phyloP scores from a whole-genome alignment of 2,888 invertebrate species.

The Archips xylosteana region DNA sequence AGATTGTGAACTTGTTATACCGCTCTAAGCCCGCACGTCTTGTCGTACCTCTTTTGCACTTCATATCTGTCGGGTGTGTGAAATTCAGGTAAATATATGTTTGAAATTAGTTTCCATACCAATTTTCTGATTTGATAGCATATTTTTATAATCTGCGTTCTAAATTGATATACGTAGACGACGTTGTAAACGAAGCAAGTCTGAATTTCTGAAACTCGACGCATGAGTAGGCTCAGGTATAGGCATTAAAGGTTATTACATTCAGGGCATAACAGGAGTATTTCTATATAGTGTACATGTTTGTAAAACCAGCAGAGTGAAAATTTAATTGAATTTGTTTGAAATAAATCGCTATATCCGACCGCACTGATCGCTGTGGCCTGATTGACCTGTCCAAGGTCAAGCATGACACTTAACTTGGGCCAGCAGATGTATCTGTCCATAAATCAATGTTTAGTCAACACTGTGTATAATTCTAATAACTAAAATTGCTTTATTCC shows the following conservation, averaged over 20 bases:
- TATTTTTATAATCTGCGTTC: constrained; percentile 19
- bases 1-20: constrained; percentile 56
- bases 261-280: background rate
- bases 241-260: background rate
- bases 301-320: background rate
- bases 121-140: constrained; percentile 31
- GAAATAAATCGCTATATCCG: too few species aligned
- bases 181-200: background rate
- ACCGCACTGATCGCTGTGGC: too few species aligned
- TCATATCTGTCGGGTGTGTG: constrained; percentile 40
- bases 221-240: background rate
- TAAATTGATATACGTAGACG: constrained; percentile 17
- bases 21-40: constrained; percentile 38
- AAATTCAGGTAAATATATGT: constrained; percentile 34
- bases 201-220: background rate
- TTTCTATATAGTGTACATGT: background rate
- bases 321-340: too few species aligned
- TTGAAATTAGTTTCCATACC: constrained; percentile 42
- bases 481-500: too few species aligned
- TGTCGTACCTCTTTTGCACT: constrained; percentile 32
- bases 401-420: too few species aligned
- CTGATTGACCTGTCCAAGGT: too few species aligned
- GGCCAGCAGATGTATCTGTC: too few species aligned
- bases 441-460: too few species aligned
- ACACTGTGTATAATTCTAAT: too few species aligned